Base-by-base conservation (phyloP, 92 coral and sea anemone species). In the Epizoanthus illoricatus region DNA sequence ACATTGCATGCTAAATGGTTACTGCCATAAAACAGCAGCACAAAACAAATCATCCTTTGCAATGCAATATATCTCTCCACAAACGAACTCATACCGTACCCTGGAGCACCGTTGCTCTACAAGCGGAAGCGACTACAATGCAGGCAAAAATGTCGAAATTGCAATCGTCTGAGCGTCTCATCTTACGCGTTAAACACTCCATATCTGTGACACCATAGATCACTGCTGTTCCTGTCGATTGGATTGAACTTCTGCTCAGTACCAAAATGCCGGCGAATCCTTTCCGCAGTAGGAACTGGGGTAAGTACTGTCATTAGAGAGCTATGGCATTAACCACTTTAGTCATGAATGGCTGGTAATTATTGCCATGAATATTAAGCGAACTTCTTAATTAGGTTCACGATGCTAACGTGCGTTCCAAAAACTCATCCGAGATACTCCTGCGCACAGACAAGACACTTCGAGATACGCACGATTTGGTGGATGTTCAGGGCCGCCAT, bases 341-440 rank as follows among this genome's bases (percentile, higher is more conserved):
- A 89, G 74, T 64, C 24, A 40, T 86, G 90, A 90, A 90, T 91
- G 62, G 92, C 87, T 83, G 81, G 86, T 88, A 91, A 93, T 91
- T 90, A 85, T 72, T 54, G 64, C 78, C 90, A 74, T 90, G 92
- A 88, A 92, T 85, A 87, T 88, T 85, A 90, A 81, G 86, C 80
- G 80, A 67, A 84, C 76, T 79, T 81, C 90, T 87, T 92, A 92
- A 88, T 92, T 92, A 90, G 90, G 84, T 73, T 89, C 76, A 90
- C 90, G 87, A 88, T 68, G 62, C 56, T 86, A 84, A 61, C 81
- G 59, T 64, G 59, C 17, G 71, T 45, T 85, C 84, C 73, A 52
- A 67, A 55, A 75, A 43, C 63, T 81, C 54, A 63, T 73, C 54
- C 73, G 84, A 88, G 91, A 59, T 73, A 75, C 43, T 49, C 86